A percentile compares a stretch with the other conserved stretches of the same genome.
These are phyloP conservation scores for Ictalurus furcatus DNA, from an alignment of 2,113 vertebrate species.

Conservation along the genomic window DNA sequence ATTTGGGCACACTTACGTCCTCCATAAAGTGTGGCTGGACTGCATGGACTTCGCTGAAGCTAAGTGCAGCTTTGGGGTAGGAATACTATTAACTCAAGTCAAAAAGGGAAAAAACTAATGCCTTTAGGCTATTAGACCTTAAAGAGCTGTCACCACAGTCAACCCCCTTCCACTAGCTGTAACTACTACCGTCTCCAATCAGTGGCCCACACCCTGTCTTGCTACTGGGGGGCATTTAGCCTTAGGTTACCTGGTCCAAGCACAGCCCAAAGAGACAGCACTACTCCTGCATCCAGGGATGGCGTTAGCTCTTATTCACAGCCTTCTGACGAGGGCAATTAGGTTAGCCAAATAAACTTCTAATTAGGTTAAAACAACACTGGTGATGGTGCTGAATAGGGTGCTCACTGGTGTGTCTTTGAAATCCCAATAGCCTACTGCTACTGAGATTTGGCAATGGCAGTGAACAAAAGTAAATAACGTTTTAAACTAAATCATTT, in stretches of 20 bases:
- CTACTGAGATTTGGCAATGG: background rate
- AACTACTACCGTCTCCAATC: constrained; percentile 63
- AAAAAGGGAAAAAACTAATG: constrained; percentile 40
- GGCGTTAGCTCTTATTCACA: constrained; percentile 38
- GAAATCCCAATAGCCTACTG: background rate
- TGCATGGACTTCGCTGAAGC: background rate
- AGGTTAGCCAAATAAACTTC: constrained; percentile 70
- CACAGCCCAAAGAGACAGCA: background rate
- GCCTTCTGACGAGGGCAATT: constrained; percentile 58
- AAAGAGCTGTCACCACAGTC: constrained; percentile 54
- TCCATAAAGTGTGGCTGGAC: background rate
- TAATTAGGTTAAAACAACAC: constrained; percentile 71
- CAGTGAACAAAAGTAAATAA: background rate
- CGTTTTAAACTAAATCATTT: background rate
- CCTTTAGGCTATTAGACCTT: constrained; percentile 57
- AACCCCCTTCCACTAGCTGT: constrained; percentile 51
- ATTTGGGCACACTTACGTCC: background rate
- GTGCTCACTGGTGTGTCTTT: constrained; percentile 41
- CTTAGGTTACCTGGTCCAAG: constrained; percentile 35
- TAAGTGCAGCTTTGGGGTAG: constrained; percentile 27
- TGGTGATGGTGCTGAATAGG: constrained; percentile 50
- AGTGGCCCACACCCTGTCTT: constrained; percentile 52
- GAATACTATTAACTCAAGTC: constrained; percentile 46
- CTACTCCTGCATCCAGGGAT: constrained; percentile 17
- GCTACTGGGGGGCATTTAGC: constrained; percentile 25